Conservation (phyloP, 2,113 vertebrate species). For the Ochotona curzoniae region DNA sequence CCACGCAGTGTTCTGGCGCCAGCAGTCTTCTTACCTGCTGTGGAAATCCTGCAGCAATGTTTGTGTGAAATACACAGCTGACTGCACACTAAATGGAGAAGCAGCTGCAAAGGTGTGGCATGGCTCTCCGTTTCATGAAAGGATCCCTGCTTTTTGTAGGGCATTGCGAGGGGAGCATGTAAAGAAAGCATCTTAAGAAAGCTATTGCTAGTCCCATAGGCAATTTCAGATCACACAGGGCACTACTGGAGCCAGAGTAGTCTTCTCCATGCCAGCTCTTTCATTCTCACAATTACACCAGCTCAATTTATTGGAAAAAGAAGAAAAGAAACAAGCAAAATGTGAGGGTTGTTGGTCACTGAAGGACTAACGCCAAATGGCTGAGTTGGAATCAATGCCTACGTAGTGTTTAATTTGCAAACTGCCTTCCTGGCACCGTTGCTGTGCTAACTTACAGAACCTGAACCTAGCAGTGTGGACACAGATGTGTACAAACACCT, state of each 20-base stretch:
- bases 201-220: not conserved
- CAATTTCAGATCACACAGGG: constrained; percentile 12
- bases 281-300: not conserved
- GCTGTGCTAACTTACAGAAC: not conserved
- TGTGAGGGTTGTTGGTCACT: not conserved
- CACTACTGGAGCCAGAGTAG: not conserved
- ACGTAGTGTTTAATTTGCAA: not conserved
- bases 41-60: constrained; percentile 79
- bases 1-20: constrained; percentile 44
- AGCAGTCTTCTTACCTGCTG: constrained; percentile 71
- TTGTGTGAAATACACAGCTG: constrained; percentile 70
- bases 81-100: constrained; percentile 67
- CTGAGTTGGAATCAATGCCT: constrained; percentile 25
- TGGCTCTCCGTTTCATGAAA: constrained; percentile 70
- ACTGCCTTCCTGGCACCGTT: fast-evolving
- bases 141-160: constrained; percentile 32
- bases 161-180: not conserved
- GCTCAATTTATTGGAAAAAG: not conserved
- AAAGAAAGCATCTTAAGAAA: constrained; percentile 41
- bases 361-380: not conserved
- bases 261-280: not conserved
- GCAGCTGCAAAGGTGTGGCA: not conserved
- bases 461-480: not conserved
- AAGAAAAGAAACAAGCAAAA: not conserved
- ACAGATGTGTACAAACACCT: not conserved